These are phyloP conservation scores for Lota lota DNA, from an alignment of 2,113 vertebrate genomes.

Conservation along the genomic window DNA sequence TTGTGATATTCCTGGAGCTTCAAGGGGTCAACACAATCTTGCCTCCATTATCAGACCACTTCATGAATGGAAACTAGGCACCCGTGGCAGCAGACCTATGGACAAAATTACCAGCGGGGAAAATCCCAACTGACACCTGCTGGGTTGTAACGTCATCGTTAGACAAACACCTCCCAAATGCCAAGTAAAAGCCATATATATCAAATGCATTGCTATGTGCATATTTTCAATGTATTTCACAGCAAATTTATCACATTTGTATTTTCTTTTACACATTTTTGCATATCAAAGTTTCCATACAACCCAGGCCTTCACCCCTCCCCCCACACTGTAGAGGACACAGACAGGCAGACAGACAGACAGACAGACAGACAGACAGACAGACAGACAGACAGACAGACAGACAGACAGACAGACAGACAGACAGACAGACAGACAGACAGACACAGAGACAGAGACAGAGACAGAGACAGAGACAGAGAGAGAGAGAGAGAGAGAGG, in stretches of 20 bases:
- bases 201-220: too few relatives aligned
- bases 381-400: not conserved
- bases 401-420: not conserved
- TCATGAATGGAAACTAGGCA: not conserved
- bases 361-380: not conserved
- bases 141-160: too few relatives aligned
- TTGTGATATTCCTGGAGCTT: conserved; percentile 29
- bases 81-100: too few relatives aligned
- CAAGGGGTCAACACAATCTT: conserved; percentile 11
- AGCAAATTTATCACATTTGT: not conserved
- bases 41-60: conserved; percentile 2
- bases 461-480: not conserved
- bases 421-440: not conserved
- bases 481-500: too few relatives aligned
- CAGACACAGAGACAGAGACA: not conserved
- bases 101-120: too few relatives aligned
- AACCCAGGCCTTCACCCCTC: not conserved
- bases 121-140: too few relatives aligned
- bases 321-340: not conserved
- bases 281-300: not conserved
- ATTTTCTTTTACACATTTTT: too few relatives aligned
- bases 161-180: too few relatives aligned
- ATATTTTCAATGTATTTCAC: not conserved
- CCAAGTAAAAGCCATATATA: too few relatives aligned
- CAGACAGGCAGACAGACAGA: not conserved